phyloP scores from a whole-genome alignment of 2,888 invertebrate species.

The Anthophora plumipes region DNA sequence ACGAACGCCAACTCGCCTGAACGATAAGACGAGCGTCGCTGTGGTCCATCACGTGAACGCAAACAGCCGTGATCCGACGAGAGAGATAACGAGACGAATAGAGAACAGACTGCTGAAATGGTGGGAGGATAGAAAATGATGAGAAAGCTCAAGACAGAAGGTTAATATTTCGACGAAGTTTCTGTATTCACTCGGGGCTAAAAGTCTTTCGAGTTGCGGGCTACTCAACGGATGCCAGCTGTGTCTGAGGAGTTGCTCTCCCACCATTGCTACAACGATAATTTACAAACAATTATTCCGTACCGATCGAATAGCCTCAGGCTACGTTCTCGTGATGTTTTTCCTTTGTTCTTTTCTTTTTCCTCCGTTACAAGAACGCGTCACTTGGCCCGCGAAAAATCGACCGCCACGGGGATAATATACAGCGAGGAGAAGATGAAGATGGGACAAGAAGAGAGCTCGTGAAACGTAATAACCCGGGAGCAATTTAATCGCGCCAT shows the following conservation, averaged over 20 bases:
- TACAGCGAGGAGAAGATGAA: neutral
- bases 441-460: neutral
- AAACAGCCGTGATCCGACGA: neutral
- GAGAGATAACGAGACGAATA: neutral
- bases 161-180: conserved; percentile 55
- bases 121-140: conserved; percentile 33
- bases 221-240: conserved; percentile 48
- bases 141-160: conserved; percentile 44
- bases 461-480: conserved; percentile 56
- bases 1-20: neutral
- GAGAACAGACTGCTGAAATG: neutral
- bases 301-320: conserved; percentile 30
- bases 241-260: conserved; percentile 50
- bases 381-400: conserved; percentile 29
- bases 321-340: conserved; percentile 31
- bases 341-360: too few species aligned
- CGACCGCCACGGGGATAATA: conserved; percentile 23
- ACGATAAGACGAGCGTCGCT: neutral
- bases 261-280: conserved; percentile 45
- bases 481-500: conserved; percentile 59
- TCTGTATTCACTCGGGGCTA: conserved; percentile 50
- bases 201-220: conserved; percentile 53
- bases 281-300: conserved; percentile 67
- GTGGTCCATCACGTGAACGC: neutral
- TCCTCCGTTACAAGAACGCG: conserved; percentile 5